Conservation (phyloP, 2,113 vertebrate species). For the Manacus vitellinus region DNA sequence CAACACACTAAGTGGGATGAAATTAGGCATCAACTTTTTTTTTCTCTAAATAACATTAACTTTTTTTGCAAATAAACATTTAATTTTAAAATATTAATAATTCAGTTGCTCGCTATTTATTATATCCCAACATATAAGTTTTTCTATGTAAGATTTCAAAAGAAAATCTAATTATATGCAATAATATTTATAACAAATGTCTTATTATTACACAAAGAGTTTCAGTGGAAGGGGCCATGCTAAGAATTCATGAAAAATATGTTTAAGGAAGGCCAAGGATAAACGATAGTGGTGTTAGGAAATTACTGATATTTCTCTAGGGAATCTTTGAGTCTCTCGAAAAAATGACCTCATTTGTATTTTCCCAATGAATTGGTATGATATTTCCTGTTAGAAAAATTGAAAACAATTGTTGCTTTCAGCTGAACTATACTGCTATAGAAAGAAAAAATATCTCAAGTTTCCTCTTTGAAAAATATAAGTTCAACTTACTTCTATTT, state of each 20-base stretch:
- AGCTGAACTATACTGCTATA: slow-evolving; percentile 9
- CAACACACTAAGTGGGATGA: slow-evolving; percentile 78
- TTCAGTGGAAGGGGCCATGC: slow-evolving; percentile 51
- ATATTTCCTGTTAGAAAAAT: slow-evolving; percentile 74
- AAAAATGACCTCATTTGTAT: slow-evolving; percentile 74
- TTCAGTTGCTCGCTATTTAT: slow-evolving; percentile 17
- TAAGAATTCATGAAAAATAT: slow-evolving; percentile 67
- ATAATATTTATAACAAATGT: slow-evolving; percentile 70
- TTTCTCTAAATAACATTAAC: slow-evolving; percentile 73
- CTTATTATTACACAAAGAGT: slow-evolving; percentile 59
- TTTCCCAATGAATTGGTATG: slow-evolving; percentile 71
- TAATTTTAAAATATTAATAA: slow-evolving; percentile 67
- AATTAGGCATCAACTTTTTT: slow-evolving; percentile 78
- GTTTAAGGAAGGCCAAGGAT: slow-evolving; percentile 68
- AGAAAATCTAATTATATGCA: slow-evolving; percentile 63
- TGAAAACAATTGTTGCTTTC: slow-evolving; percentile 73
- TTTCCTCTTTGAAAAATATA: slow-evolving; percentile 56
- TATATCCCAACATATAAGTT: slow-evolving; percentile 22
- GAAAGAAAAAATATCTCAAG: neutral
- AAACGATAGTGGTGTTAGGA: slow-evolving; percentile 68
- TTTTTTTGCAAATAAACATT: slow-evolving; percentile 43
- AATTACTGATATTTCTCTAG: slow-evolving; percentile 78
- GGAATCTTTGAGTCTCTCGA: slow-evolving; percentile 60
- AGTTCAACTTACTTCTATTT: neutral
- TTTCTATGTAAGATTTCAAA: slow-evolving; percentile 56